Evolutionary conservation across 2,888 invertebrate species (phyloP).

Genomic region (Hypena proboscidalis): DNA sequence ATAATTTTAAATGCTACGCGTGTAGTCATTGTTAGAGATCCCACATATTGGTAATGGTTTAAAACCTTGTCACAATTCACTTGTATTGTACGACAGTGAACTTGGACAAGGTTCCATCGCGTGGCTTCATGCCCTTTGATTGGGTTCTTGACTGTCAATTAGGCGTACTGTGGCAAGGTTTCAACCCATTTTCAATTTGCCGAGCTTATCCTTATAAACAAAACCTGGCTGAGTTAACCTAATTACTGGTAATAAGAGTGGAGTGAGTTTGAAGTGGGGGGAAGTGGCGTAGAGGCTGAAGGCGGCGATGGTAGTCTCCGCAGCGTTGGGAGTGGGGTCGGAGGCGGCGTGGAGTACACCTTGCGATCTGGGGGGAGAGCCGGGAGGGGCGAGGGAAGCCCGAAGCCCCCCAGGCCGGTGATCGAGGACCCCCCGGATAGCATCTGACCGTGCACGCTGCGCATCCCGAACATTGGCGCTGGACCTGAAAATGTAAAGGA

Average conservation of each 20-base stretch:
- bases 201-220: neutral
- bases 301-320: slow-evolving; percentile 76
- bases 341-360: slow-evolving; percentile 82
- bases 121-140: no score
- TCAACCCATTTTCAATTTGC: neutral
- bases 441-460: slow-evolving; percentile 77
- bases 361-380: slow-evolving; percentile 85
- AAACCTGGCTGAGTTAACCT: neutral
- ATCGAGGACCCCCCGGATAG: slow-evolving; percentile 66
- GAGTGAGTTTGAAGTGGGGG: slow-evolving; percentile 72
- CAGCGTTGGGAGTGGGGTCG: slow-evolving; percentile 83
- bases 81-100: no score
- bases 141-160: neutral
- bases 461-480: slow-evolving; percentile 75
- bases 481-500: slow-evolving; percentile 55
- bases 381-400: slow-evolving; percentile 70
- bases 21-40: no score
- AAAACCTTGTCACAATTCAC: no score
- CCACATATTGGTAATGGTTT: no score
- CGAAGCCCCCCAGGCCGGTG: slow-evolving; percentile 67
- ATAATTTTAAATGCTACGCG: no score
- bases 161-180: neutral
- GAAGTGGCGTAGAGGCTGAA: slow-evolving; percentile 65
- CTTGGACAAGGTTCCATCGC: no score
- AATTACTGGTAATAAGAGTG: slow-evolving; percentile 64